These are phyloP conservation scores for Caranx melampygus DNA, from an alignment of 2,113 vertebrate genomes.

Conservation along the genomic window DNA sequence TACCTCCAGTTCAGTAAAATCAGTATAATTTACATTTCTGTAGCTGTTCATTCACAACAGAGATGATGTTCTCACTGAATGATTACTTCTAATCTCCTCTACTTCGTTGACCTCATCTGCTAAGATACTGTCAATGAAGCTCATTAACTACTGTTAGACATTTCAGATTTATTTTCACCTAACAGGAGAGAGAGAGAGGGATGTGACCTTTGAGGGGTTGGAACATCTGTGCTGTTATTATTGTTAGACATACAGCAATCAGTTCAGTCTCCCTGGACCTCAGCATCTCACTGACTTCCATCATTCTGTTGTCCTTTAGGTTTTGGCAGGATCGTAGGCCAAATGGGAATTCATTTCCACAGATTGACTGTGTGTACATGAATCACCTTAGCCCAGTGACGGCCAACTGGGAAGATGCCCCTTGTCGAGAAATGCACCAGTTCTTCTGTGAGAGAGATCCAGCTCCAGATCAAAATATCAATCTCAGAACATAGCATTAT, in stretches of 20 bases:
- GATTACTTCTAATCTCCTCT: too few species aligned
- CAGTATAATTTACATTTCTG: too few species aligned
- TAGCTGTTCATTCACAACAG: too few species aligned
- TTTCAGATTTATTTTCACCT: too few species aligned
- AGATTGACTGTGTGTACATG: constrained; percentile 50
- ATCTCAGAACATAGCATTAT: background rate
- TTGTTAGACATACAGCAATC: background rate
- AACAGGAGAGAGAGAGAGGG: too few species aligned
- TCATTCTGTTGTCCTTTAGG: background rate
- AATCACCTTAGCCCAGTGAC: background rate
- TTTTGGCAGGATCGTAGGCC: constrained; percentile 36
- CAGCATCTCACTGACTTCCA: background rate
- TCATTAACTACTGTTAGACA: too few species aligned
- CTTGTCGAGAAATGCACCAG: background rate
- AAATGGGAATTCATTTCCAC: too few species aligned
- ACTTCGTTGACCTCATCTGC: too few species aligned
- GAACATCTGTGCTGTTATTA: background rate
- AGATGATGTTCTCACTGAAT: too few species aligned
- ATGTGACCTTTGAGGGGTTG: too few species aligned
- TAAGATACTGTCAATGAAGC: too few species aligned
- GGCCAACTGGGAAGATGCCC: constrained; percentile 31
- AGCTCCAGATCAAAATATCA: background rate
- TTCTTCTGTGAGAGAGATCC: constrained; percentile 46
- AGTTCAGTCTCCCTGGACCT: background rate
- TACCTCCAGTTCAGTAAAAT: too few species aligned